phyloP scores from a whole-genome alignment of 2,113 vertebrate species.

The Stegostoma tigrinum region DNA sequence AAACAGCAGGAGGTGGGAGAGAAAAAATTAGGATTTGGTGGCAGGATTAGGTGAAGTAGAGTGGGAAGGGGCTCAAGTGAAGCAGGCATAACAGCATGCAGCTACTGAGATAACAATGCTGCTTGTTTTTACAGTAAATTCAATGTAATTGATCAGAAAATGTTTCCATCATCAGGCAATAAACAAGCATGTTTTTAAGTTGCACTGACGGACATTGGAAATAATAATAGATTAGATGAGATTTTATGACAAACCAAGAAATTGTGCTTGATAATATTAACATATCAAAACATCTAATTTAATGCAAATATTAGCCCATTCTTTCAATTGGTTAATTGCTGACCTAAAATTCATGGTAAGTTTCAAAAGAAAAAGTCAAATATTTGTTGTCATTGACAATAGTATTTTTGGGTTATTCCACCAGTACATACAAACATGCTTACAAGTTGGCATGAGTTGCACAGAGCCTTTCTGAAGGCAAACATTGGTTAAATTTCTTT shows the following conservation, averaged over 20 bases:
- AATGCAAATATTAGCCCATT: neutral
- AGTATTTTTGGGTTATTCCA: neutral
- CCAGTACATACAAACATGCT: neutral
- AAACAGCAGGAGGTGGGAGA: neutral
- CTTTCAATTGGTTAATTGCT: neutral
- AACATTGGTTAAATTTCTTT: neutral
- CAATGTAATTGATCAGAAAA: neutral
- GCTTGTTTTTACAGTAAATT: neutral
- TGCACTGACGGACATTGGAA: neutral
- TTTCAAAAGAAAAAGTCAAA: neutral
- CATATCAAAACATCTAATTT: neutral
- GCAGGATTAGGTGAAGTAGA: neutral
- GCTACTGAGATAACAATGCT: neutral
- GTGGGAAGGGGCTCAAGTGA: neutral
- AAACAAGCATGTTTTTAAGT: neutral
- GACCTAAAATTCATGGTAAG: neutral
- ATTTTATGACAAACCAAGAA: neutral
- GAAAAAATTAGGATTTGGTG: neutral
- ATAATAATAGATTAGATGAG: neutral
- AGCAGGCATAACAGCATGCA: neutral
- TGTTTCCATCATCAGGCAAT: neutral
- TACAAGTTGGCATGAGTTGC: neutral
- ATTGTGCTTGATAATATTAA: neutral
- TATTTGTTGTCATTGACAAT: neutral
- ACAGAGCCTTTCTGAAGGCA: neutral